Evolutionary conservation across 2,113 vertebrate genomes (phyloP).

Genomic region (Tachysurus vachellii): DNA sequence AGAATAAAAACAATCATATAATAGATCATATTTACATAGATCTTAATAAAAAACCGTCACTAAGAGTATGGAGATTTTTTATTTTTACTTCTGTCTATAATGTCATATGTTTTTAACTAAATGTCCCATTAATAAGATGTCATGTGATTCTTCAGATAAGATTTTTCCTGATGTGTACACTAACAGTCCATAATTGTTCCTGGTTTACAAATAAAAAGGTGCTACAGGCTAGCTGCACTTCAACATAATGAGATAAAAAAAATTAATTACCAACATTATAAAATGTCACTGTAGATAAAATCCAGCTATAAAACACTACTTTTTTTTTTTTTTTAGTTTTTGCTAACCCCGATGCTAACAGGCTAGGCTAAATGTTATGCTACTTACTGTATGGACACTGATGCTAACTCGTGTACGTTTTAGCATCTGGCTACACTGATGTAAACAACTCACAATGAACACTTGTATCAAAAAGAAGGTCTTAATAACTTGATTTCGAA

Average conservation of each 20-base stretch:
- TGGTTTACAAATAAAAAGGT: not conserved
- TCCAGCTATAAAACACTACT: not conserved
- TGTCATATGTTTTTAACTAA: not conserved
- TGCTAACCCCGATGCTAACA: not conserved
- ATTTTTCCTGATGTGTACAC: not conserved
- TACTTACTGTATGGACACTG: not conserved
- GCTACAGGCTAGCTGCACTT: not conserved
- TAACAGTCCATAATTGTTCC: not conserved
- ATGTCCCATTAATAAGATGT: not conserved
- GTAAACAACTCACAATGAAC: not conserved
- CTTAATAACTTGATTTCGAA: not conserved
- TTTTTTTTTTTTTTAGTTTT: too few species aligned
- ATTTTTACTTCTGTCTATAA: not conserved
- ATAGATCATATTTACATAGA: not conserved
- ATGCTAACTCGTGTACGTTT: slow-evolving; percentile 6
- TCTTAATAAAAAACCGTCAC: not conserved
- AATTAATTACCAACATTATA: not conserved
- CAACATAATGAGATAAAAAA: not conserved
- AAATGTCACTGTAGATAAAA: not conserved
- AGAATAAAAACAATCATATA: not conserved
- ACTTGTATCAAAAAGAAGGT: not conserved
- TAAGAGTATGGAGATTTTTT: not conserved
- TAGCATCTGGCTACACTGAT: slow-evolving; percentile 5
- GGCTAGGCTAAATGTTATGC: not conserved
- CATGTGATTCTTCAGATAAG: too few species aligned